A percentile compares a stretch with the other conserved stretches of the same genome.
Evolutionary conservation across 2,888 invertebrate genomes (phyloP).

Genomic region (Apoderus coryli): DNA sequence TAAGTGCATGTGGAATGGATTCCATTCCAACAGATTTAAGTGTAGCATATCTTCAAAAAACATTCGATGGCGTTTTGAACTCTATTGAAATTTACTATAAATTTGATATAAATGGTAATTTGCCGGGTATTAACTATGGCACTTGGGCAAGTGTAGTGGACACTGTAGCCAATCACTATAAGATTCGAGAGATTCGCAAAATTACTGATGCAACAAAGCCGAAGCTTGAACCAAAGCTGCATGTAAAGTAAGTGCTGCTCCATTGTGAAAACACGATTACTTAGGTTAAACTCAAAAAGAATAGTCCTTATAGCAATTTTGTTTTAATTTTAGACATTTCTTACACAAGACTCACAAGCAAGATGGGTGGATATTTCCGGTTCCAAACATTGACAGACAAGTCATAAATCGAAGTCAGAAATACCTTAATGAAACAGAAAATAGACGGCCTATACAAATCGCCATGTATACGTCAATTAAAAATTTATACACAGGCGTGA

Average conservation of each 20-base stretch:
- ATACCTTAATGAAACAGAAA: constrained; percentile 48
- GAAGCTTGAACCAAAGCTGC: constrained; percentile 40
- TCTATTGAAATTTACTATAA: constrained; percentile 64
- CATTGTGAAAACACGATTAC: no score
- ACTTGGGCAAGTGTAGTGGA: no score
- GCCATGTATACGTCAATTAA: constrained; percentile 45
- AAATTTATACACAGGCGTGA: constrained; percentile 38
- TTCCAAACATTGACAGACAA: constrained; percentile 71
- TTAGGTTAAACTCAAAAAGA: neutral
- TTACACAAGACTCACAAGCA: constrained; percentile 19
- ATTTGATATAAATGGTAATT: no score
- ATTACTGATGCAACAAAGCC: constrained; percentile 52
- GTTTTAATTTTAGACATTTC: constrained; percentile 14
- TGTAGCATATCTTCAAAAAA: constrained; percentile 55
- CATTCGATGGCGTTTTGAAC: constrained; percentile 69
- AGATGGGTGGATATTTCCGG: constrained; percentile 35
- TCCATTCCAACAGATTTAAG: constrained; percentile 86
- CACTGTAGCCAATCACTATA: no score
- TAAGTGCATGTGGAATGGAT: constrained; percentile 90
- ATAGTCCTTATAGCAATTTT: neutral
- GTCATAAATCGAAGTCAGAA: constrained; percentile 73
- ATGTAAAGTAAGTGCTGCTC: constrained; percentile 17
- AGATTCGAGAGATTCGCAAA: constrained; percentile 49
- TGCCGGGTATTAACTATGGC: no score
- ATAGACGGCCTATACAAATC: constrained; percentile 64